These are phyloP conservation scores for Trigoniulus corallinus DNA, from an alignment of 1,140 invertebrate species.

Conservation along the genomic window DNA sequence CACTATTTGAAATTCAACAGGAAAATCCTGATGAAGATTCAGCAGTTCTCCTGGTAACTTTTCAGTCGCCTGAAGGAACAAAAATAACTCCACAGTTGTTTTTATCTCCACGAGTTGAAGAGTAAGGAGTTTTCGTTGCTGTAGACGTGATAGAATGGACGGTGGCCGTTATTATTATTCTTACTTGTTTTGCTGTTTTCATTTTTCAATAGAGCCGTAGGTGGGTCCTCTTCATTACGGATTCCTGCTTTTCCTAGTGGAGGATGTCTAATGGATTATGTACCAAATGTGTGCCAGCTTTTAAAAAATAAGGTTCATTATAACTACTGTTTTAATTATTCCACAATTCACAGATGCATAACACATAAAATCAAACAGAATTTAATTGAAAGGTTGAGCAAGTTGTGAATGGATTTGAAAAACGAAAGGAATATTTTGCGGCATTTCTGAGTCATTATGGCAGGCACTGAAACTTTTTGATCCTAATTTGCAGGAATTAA, in stretches of 20 bases:
- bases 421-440: constrained; percentile 24
- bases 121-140: constrained; percentile 18
- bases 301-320: constrained; percentile 21
- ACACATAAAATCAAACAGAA: background rate
- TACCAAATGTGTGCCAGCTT: constrained; percentile 19
- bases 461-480: constrained; percentile 15
- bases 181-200: background rate
- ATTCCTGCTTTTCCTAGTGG: constrained; percentile 23
- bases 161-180: too few species aligned
- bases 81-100: constrained; percentile 23
- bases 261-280: constrained; percentile 24
- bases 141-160: too few species aligned
- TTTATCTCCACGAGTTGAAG: constrained; percentile 25
- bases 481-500: background rate
- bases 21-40: constrained; percentile 22
- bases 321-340: background rate
- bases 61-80: constrained; percentile 19
- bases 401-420: constrained; percentile 22
- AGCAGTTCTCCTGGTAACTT: constrained; percentile 22
- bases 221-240: constrained; percentile 20
- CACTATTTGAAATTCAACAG: constrained; percentile 14
- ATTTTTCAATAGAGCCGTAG: constrained; percentile 19
- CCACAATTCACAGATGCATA: background rate
- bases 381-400: constrained; percentile 20
- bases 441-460: constrained; percentile 25